Evolutionary conservation across 2,113 vertebrate genomes (phyloP).

Genomic region (Lucifuga dentata): DNA sequence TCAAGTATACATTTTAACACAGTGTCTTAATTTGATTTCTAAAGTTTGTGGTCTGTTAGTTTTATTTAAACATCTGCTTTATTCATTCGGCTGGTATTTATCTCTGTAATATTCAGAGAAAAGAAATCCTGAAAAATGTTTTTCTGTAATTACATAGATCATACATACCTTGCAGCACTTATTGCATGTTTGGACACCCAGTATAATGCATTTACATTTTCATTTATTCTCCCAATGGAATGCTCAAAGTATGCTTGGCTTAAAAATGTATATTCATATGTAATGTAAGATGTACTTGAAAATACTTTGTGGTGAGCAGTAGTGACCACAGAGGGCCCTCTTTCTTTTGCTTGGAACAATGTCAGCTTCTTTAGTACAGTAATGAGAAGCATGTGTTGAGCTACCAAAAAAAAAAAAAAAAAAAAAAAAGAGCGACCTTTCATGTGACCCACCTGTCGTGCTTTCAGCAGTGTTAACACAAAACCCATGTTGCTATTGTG

Average conservation of each 20-base stretch:
- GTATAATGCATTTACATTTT: conserved; percentile 71
- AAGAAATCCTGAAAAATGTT: conserved; percentile 44
- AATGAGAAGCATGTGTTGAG: conserved; percentile 91
- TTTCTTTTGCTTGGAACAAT: conserved; percentile 85
- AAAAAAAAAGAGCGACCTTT: conserved; percentile 88
- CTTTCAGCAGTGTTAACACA: conserved; percentile 87
- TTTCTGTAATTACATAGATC: conserved; percentile 60
- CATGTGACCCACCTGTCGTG: conserved; percentile 91
- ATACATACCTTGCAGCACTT: conserved; percentile 55
- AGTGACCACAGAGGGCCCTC: conserved; percentile 51
- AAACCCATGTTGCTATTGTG: conserved; percentile 84
- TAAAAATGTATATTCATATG: conserved; percentile 58
- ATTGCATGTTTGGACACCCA: conserved; percentile 46
- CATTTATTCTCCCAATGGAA: conserved; percentile 50
- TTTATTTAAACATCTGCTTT: conserved; percentile 37
- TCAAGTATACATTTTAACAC: conserved; percentile 58
- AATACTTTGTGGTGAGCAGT: conserved; percentile 64
- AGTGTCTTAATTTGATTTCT: conserved; percentile 39
- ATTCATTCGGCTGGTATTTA: conserved; percentile 18
- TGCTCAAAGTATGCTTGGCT: conserved; percentile 37
- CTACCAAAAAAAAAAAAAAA: conserved; percentile 83
- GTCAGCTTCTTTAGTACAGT: conserved; percentile 89
- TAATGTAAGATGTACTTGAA: conserved; percentile 71
- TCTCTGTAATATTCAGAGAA: conserved; percentile 19
- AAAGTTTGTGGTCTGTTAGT: conserved; percentile 29